Evolutionary conservation across 2,888 invertebrate species (phyloP), one percentile per base, ranked within the genome.

Genomic region (Vesta saturnalis): DNA sequence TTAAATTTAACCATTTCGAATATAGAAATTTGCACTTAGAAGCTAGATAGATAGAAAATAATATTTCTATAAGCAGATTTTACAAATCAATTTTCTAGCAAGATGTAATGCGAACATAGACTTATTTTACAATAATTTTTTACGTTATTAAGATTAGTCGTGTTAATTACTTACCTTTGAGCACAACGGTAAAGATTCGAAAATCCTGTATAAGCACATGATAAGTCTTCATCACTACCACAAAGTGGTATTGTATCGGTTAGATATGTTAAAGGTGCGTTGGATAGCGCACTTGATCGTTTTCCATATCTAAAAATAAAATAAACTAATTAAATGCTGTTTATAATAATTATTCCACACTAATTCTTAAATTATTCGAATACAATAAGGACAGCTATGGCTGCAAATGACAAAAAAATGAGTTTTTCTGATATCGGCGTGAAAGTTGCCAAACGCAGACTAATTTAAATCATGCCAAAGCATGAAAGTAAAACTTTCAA

Each of bases 101-200:
- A 12, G 19, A 18, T 52, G 4, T 8, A 14, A 14, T 19, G n/a
- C 52, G 18, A 1, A 52, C 12, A 52, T 19, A 21, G 1, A 18
- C 18, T 5, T 12, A 52, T n/a, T n/a, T n/a, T n/a, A n/a, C n/a
- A n/a, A n/a, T n/a, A n/a, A n/a, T n/a, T n/a, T n/a, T n/a, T n/a
- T n/a, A n/a, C n/a, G n/a, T n/a, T n/a, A n/a, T n/a, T n/a, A 43
- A 43, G 43, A n/a, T 2, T 14, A 43, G 12, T 43, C 14, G 43
- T 43, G 10, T 14, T 47, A 14, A 14, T 22, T 43, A 61, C 73
- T 84, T 81, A 87, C 87, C 84, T 82, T 73, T 83, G 83, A 77
- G 78, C 84, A 81, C 87, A 87, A 73, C 86, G 85, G 75, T 86
- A 87, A 64, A 85, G 83, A 78, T 87, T 85, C 64, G 83, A 83